Conservation (phyloP, 2,797 vertebrate genomes). For the Pangasius djambal region DNA sequence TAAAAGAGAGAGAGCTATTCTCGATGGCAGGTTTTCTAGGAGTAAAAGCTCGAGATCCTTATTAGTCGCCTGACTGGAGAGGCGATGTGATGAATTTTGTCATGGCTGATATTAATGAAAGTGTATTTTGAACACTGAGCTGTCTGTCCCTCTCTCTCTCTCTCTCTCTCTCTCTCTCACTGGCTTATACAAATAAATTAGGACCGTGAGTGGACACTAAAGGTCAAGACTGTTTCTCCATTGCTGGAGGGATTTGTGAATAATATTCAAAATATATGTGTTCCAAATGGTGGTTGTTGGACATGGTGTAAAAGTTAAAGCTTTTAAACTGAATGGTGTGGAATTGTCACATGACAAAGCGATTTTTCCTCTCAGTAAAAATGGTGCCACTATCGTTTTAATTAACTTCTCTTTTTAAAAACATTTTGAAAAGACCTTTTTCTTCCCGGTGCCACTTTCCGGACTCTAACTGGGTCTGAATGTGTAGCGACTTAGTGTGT, state of each 20-base stretch:
- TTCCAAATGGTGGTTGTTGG: neutral
- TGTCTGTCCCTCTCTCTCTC: neutral
- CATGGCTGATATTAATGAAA: neutral
- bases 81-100: neutral
- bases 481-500: neutral
- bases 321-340: neutral
- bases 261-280: neutral
- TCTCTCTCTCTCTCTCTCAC: neutral
- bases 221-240: neutral
- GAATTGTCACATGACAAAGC: neutral
- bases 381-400: neutral
- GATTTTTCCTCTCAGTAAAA: no score
- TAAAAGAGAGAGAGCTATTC: neutral
- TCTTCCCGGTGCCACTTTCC: no score
- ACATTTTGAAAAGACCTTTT: no score
- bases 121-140: neutral
- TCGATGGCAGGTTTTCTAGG: neutral
- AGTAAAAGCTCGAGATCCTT: neutral
- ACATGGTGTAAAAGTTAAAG: neutral
- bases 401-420: neutral
- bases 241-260: neutral
- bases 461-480: neutral
- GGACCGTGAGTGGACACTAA: neutral
- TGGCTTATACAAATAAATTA: no score
- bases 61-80: neutral